These are phyloP conservation scores for Ctenomys sociabilis DNA, from an alignment of 2,113 vertebrate species.

Conservation along the genomic window DNA sequence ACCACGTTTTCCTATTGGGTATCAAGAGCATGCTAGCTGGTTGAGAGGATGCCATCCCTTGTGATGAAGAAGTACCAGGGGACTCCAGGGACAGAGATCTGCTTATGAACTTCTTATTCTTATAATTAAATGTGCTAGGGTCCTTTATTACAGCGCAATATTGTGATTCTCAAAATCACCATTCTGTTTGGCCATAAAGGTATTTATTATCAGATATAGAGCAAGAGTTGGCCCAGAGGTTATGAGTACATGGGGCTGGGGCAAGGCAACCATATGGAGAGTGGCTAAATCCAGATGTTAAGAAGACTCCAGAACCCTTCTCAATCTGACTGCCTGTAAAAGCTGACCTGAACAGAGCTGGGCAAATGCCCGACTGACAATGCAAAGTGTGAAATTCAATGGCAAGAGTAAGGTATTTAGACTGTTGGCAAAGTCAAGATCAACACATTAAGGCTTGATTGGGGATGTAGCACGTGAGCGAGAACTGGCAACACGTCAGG, in stretches of 20 bases:
- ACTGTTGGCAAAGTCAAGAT: neutral
- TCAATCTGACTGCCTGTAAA: neutral
- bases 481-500: neutral
- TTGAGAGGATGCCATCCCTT: rapidly evolving
- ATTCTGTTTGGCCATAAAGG: too few relatives aligned
- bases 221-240: too few relatives aligned
- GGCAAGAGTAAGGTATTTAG: neutral
- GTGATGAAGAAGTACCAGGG: neutral
- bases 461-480: neutral
- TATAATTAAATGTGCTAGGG: neutral
- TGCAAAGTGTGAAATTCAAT: neutral
- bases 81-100: neutral
- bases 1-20: rapidly evolving
- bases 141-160: neutral
- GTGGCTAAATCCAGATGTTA: neutral
- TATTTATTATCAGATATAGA: neutral
- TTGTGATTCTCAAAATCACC: neutral
- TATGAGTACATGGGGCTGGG: rapidly evolving
- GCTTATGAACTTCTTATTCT: neutral
- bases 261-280: neutral
- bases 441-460: neutral
- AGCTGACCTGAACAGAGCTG: neutral
- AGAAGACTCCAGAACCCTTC: neutral
- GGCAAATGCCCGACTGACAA: neutral
- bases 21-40: rapidly evolving